These are phyloP conservation scores for Cyclura pinguis DNA, from an alignment of 2,797 vertebrate species.

Conservation along the genomic window DNA sequence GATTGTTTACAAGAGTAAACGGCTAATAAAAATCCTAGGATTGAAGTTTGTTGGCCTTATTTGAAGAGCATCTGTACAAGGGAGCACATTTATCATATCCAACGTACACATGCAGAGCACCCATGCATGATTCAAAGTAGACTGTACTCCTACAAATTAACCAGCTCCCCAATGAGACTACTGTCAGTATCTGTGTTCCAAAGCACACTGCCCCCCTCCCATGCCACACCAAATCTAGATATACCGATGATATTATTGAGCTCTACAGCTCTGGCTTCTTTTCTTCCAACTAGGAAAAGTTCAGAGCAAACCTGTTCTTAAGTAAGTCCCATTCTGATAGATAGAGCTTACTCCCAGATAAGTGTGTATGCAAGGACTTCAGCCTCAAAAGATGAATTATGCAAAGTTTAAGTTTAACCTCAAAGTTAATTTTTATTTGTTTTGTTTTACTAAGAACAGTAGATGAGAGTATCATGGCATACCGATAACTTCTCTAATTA, in stretches of 20 bases:
- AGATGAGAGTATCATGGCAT: not conserved
- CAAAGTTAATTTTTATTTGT: too few relatives aligned
- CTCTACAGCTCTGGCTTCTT: not conserved
- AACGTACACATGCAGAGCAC: not conserved
- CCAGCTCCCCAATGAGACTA: too few relatives aligned
- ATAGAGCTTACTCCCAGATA: not conserved
- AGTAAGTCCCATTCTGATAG: not conserved
- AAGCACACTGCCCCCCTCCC: too few relatives aligned
- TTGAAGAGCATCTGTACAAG: not conserved
- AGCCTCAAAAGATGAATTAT: not conserved
- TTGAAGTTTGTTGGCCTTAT: not conserved
- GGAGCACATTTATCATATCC: not conserved
- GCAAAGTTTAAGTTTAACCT: not conserved
- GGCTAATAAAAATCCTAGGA: not conserved
- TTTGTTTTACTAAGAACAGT: not conserved
- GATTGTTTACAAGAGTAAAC: constrained; percentile 2
- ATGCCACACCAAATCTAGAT: too few relatives aligned
- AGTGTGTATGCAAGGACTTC: not conserved
- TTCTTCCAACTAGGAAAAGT: not conserved
- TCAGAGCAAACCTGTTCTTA: not conserved
- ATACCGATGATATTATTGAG: not conserved
- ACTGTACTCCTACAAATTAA: not conserved
- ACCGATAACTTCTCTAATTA: not conserved
- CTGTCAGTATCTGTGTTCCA: too few relatives aligned
- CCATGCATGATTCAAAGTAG: not conserved